A percentile compares a stretch with the other conserved stretches of the same genome.
phyloP scores from a whole-genome alignment of 2,888 invertebrate species.

The Eugnorisma glareosa region DNA sequence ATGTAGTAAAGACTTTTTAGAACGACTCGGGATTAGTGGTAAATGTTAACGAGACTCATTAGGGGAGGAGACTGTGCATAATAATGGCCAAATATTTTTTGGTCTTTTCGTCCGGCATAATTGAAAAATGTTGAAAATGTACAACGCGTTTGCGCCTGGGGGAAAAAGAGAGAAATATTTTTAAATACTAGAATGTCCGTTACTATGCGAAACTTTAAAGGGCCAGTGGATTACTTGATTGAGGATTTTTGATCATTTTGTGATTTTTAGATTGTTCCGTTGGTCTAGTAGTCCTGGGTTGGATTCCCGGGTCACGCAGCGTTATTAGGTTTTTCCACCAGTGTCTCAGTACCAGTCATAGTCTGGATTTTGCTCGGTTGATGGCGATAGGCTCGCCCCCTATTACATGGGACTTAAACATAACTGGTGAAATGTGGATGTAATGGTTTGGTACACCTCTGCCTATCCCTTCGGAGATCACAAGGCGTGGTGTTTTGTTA shows the following conservation, averaged over 20 bases:
- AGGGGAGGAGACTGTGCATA: conserved; percentile 62
- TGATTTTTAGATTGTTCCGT: no score
- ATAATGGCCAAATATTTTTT: conserved; percentile 60
- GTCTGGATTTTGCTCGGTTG: no score
- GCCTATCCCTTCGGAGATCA: not conserved
- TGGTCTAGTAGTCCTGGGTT: no score
- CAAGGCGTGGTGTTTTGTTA: not conserved
- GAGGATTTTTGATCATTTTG: no score
- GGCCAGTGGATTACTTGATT: no score
- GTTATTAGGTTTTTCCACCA: no score
- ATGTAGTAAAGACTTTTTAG: conserved; percentile 58
- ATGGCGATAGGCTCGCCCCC: no score
- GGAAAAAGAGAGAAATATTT: conserved; percentile 40
- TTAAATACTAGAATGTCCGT: conserved; percentile 41
- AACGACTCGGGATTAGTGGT: conserved; percentile 71
- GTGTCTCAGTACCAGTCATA: no score
- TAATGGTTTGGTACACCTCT: no score
- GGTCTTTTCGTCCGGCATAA: conserved; percentile 48
- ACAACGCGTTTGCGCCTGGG: conserved; percentile 29
- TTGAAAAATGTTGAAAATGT: conserved; percentile 62
- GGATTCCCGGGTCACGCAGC: no score
- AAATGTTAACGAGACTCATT: conserved; percentile 76
- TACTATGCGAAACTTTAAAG: conserved; percentile 28
- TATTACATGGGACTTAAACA: no score
- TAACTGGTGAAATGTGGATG: no score